phyloP scores from a whole-genome alignment of 2,113 vertebrate species.

The Chiloscyllium plagiosum region DNA sequence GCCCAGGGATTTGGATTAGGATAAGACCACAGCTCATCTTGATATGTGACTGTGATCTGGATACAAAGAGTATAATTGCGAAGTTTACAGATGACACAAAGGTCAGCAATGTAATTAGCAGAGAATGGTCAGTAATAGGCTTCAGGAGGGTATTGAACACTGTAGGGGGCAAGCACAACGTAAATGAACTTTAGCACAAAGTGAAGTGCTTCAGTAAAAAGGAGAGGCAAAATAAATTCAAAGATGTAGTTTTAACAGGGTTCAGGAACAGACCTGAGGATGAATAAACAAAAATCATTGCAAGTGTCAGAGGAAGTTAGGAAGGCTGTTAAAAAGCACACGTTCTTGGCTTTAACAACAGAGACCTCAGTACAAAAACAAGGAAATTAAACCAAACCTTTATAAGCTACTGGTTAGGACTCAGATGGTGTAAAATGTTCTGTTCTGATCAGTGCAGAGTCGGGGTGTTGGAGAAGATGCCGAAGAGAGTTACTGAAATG shows the following conservation, averaged over 20 bases:
- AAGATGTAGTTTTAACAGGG: neutral
- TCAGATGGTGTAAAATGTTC: neutral
- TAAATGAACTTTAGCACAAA: neutral
- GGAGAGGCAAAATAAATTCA: neutral
- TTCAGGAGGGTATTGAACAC: neutral
- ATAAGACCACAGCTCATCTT: neutral
- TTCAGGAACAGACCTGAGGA: no score
- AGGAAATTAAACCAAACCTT: neutral
- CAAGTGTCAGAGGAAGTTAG: no score
- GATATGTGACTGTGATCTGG: neutral
- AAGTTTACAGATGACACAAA: neutral
- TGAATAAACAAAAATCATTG: no score
- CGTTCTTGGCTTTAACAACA: neutral
- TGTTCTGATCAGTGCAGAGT: neutral
- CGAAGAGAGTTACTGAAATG: neutral
- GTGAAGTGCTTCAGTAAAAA: neutral
- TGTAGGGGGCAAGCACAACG: neutral
- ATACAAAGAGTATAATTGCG: neutral
- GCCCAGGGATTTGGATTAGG: neutral
- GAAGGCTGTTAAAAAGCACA: no score
- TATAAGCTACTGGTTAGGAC: neutral
- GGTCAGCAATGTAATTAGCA: neutral
- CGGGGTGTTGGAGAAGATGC: neutral
- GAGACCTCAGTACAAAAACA: neutral
- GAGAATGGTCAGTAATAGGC: neutral